Percentiles rank a stretch among this genome's conserved stretches.
phyloP scores from a whole-genome alignment of 92 coral and sea anemone genomes.

The Actinostola sp. region DNA sequence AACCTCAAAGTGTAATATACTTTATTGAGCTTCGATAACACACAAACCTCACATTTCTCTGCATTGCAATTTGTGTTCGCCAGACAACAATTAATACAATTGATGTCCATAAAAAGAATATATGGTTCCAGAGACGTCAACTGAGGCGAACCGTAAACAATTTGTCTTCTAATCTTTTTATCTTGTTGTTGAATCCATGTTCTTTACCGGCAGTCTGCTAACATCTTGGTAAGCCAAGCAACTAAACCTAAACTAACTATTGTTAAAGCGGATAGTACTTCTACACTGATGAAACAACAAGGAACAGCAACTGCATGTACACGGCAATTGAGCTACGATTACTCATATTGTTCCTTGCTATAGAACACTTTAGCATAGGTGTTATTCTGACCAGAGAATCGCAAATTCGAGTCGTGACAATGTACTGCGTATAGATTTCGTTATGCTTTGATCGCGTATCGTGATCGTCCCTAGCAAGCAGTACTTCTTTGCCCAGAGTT shows the following conservation, averaged over 20 bases:
- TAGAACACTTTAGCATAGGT: too few relatives aligned
- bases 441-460: too few relatives aligned
- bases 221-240: constrained; percentile 24
- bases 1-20: constrained; percentile 22
- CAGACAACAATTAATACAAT: neutral
- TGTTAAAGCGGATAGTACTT: too few relatives aligned
- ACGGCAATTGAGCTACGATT: too few relatives aligned
- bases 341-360: too few relatives aligned
- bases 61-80: neutral
- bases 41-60: constrained; percentile 11
- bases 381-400: too few relatives aligned
- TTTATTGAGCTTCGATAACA: constrained; percentile 15
- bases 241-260: neutral
- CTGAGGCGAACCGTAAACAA: constrained; percentile 7
- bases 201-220: constrained; percentile 9
- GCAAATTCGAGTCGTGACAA: too few relatives aligned
- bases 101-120: neutral
- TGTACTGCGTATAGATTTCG: too few relatives aligned
- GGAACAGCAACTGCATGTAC: too few relatives aligned
- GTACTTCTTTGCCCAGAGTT: too few relatives aligned
- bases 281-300: too few relatives aligned
- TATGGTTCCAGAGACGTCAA: neutral
- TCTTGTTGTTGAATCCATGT: constrained; percentile 11
- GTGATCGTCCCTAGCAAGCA: too few relatives aligned
- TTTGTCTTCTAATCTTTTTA: constrained; percentile 16